Conservation (phyloP, 2,888 invertebrate genomes). For the Thymelicus sylvestris region DNA sequence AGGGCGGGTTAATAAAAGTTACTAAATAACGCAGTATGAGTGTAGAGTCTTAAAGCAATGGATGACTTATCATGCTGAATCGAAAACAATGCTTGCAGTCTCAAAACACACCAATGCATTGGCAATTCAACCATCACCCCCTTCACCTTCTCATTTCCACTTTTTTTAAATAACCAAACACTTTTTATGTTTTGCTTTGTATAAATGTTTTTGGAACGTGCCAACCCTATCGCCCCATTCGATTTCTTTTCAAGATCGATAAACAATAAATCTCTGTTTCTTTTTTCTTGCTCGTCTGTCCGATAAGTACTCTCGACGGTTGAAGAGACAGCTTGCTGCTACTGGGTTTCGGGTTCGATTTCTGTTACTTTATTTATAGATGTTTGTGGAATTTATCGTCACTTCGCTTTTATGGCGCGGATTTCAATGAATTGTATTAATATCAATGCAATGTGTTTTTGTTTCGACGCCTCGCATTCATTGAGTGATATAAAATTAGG, state of each 20-base stretch:
- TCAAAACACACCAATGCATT: too few relatives aligned
- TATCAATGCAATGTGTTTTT: slow-evolving; percentile 39
- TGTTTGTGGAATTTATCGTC: slow-evolving; percentile 61
- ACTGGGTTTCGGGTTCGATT: slow-evolving; percentile 65
- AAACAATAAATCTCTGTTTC: slow-evolving; percentile 71
- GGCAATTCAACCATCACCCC: too few relatives aligned
- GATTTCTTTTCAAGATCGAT: slow-evolving; percentile 74
- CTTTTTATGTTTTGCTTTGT: too few relatives aligned
- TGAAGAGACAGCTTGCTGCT: slow-evolving; percentile 66
- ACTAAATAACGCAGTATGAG: too few relatives aligned
- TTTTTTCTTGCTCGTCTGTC: slow-evolving; percentile 59
- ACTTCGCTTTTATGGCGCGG: slow-evolving; percentile 56
- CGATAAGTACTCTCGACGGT: slow-evolving; percentile 60
- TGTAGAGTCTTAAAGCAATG: too few relatives aligned
- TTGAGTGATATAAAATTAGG: slow-evolving; percentile 9
- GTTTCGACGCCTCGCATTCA: slow-evolving; percentile 15
- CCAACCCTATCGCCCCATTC: slow-evolving; percentile 51
- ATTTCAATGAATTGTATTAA: slow-evolving; percentile 60
- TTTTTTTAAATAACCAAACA: too few relatives aligned
- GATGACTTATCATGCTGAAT: too few relatives aligned
- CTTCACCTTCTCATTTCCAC: too few relatives aligned
- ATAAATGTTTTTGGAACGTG: neutral
- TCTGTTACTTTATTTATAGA: slow-evolving; percentile 58
- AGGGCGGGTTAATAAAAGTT: too few relatives aligned
- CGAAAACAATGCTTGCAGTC: too few relatives aligned